phyloP scores from a whole-genome alignment of 23 tunicate species.

The Ciona savignyi region DNA sequence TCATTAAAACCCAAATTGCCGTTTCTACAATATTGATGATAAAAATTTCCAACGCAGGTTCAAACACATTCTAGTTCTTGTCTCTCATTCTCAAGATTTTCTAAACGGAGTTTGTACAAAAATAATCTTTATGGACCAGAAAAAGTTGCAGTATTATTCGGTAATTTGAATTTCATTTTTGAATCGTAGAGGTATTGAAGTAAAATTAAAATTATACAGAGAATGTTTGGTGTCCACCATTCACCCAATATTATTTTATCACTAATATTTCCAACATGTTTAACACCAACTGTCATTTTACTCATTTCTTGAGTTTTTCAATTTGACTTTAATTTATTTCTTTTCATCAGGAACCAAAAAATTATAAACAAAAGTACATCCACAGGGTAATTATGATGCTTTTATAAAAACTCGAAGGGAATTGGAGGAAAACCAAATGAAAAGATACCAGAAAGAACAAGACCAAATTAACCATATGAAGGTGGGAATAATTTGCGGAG shows the following conservation, averaged over 20 bases:
- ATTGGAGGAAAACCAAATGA: slow-evolving; percentile 91
- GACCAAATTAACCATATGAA: slow-evolving; percentile 84
- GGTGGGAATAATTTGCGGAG: no score
- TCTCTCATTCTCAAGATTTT: slow-evolving; percentile 95
- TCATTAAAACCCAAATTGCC: no score
- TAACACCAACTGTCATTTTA: no score
- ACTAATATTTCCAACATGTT: no score
- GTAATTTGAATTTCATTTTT: no score
- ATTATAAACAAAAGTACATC: no score
- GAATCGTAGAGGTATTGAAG: no score
- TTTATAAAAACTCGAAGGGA: slow-evolving; percentile 64
- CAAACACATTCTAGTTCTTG: slow-evolving; percentile 80
- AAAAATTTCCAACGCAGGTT: slow-evolving; percentile 30
- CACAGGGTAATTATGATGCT: slow-evolving; percentile 85
- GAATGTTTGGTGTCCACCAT: no score
- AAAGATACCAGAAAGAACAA: slow-evolving; percentile 85
- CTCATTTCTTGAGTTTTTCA: background rate
- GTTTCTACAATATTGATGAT: background rate
- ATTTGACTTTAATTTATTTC: background rate
- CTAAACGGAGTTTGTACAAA: slow-evolving; percentile 86
- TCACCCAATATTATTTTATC: no score
- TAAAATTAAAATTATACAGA: no score
- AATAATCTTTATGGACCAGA: slow-evolving; percentile 59
- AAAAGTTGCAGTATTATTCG: slow-evolving; percentile 50
- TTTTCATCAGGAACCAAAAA: no score